Percentiles rank a stretch among this genome's conserved stretches.
phyloP scores from a whole-genome alignment of 2,888 invertebrate species.

The Drosophila parthenogenetica region DNA sequence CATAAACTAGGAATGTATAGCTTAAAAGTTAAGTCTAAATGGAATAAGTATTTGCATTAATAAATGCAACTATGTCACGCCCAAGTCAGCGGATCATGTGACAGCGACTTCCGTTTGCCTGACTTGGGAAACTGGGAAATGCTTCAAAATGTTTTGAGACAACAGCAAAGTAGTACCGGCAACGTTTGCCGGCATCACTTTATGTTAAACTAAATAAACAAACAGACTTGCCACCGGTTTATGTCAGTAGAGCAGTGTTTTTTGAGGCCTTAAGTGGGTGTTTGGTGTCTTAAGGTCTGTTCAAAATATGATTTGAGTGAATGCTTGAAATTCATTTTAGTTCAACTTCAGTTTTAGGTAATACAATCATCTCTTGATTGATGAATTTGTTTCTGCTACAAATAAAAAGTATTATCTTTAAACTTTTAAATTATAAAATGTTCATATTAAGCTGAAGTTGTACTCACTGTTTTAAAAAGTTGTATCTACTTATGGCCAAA shows the following conservation, averaged over 20 bases:
- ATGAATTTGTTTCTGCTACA: background rate
- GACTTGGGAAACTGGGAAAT: conserved; percentile 32
- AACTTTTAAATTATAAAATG: too few relatives aligned
- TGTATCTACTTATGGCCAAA: too few relatives aligned
- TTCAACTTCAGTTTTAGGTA: conserved; percentile 9
- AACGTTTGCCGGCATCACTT: conserved; percentile 48
- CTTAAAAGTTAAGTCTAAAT: conserved; percentile 20
- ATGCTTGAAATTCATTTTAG: conserved; percentile 3
- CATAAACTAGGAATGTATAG: conserved; percentile 59
- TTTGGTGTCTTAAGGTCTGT: background rate
- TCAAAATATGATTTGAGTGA: conserved; percentile 24
- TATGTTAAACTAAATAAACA: conserved; percentile 43
- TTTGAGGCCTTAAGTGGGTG: background rate
- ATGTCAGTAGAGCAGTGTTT: conserved; percentile 38
- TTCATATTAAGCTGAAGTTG: too few relatives aligned
- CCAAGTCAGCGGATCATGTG: conserved; percentile 67
- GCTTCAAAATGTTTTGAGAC: conserved; percentile 49
- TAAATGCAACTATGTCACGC: conserved; percentile 78
- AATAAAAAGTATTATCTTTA: too few relatives aligned
- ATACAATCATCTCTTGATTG: background rate
- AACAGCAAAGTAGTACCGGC: conserved; percentile 13
- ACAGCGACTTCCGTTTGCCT: conserved; percentile 67
- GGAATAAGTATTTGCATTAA: conserved; percentile 73
- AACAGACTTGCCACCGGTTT: conserved; percentile 61
- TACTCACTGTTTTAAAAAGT: too few relatives aligned